Evolutionary conservation across 2,888 invertebrate species (phyloP), one percentile per base, ranked within the genome.

Genomic region (Coleophora deauratella): DNA sequence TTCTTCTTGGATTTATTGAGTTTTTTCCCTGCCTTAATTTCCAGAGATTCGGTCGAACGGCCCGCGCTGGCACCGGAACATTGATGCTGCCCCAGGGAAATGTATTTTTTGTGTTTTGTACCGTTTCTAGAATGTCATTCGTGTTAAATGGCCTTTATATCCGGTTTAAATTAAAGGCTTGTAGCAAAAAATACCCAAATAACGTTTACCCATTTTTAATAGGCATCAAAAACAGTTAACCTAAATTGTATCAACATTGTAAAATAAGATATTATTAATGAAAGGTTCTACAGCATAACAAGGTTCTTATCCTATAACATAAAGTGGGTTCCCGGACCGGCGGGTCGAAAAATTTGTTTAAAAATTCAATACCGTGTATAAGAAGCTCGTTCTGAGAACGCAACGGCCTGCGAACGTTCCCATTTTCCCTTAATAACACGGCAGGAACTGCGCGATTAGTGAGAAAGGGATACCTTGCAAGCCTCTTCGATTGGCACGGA

Each of bases 311-410:
- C 68, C 70, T 66, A 71, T 75, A 72, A 65, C 72, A 71, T 71
- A 74, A 77, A 79, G 68, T 68, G 68, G 70, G 65, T 62, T 63
- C 59, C 50, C 50, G 57, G 59, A 61, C 54, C 53, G 60, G 65
- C 61, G 71, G 72, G 71, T 66, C 76, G 73, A 77, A 77, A 77
- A 78, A 78, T 74, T 77, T 79, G 76, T 78, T 82, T 79, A 81
- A 82, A 81, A 80, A 82, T 81, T 81, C 78, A 81, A 76, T 78
- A 73, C 72, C 75, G 66, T 75, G 78, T 77, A 77, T 78, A 78
- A 79, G 76, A 71, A 78, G 75, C 72, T 76, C 77, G 71, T 76
- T 75, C 61, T 65, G 61, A 63, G 72, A 76, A 79, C 76, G 78
- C 77, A 80, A 78, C 75, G 78, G 74, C 68, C 78, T 80, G 78